A percentile compares a stretch with the other conserved stretches of the same genome.
Conservation (phyloP, 2,113 vertebrate species). For the Tauraco erythrolophus region DNA sequence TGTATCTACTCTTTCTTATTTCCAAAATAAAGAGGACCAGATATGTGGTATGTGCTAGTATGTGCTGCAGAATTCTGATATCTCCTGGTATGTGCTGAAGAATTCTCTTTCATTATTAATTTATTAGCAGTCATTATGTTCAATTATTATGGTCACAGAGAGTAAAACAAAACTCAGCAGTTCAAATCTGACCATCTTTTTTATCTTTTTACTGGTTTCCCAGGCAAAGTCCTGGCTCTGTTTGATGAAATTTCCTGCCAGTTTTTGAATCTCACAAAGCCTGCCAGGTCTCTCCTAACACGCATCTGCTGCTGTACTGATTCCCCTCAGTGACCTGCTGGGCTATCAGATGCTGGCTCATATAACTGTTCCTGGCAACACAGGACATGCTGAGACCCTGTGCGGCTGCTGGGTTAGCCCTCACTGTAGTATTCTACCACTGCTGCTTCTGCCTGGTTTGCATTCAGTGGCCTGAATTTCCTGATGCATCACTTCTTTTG, state of each 20-base stretch:
- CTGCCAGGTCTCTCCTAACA: constrained; percentile 5
- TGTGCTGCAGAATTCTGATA: neutral
- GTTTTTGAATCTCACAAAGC: neutral
- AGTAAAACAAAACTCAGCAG: neutral
- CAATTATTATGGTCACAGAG: neutral
- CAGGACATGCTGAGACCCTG: neutral
- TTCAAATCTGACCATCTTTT: neutral
- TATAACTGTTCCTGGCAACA: neutral
- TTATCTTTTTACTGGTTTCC: neutral
- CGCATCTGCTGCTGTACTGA: constrained; percentile 21
- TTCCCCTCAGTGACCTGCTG: constrained; percentile 2
- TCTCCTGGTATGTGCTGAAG: neutral
- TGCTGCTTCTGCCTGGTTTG: neutral
- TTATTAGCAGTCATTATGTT: neutral
- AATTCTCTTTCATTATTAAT: neutral
- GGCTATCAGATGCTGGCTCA: constrained; percentile 31
- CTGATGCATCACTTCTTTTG: neutral
- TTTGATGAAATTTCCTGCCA: neutral
- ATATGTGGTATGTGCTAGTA: too few relatives aligned
- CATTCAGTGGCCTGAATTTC: neutral
- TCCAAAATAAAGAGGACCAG: neutral
- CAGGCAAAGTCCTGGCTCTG: neutral
- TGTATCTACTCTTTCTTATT: neutral
- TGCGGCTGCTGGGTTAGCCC: neutral
- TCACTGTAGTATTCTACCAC: neutral